These are phyloP conservation scores for Dreissena polymorpha DNA, from an alignment of 1,140 invertebrate species.

Conservation along the genomic window DNA sequence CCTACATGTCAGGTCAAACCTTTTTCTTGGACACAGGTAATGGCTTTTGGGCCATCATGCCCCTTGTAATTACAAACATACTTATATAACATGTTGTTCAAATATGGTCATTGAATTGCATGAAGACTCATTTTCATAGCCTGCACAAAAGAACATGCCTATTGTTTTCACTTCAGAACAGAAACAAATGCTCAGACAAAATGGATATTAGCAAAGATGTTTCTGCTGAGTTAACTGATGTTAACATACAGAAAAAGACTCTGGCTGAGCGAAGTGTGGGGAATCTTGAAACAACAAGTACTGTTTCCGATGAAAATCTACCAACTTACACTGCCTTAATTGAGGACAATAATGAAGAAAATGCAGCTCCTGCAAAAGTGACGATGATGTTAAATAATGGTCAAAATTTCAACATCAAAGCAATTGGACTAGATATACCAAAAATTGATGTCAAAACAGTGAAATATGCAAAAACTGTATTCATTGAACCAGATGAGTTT, in stretches of 20 bases:
- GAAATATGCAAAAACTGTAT: neutral
- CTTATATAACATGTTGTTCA: no score
- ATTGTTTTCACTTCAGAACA: neutral
- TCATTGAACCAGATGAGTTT: conserved; percentile 37
- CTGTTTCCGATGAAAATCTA: neutral
- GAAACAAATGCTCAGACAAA: neutral
- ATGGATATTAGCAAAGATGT: neutral
- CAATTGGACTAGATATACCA: conserved; percentile 11
- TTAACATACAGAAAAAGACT: neutral
- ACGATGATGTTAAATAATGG: neutral
- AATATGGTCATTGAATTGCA: neutral
- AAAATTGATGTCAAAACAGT: conserved; percentile 28
- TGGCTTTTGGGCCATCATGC: no score
- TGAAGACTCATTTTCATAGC: neutral
- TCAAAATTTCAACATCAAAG: neutral
- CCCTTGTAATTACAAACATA: no score
- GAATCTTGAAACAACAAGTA: neutral
- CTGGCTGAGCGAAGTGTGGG: neutral
- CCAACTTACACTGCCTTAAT: neutral
- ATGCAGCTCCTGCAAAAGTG: neutral
- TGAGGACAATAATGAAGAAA: neutral
- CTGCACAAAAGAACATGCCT: neutral
- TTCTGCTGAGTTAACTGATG: neutral
- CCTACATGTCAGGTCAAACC: no score
- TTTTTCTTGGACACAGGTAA: no score